phyloP scores from a whole-genome alignment of 2,113 vertebrate genomes.

The Anser cygnoides region DNA sequence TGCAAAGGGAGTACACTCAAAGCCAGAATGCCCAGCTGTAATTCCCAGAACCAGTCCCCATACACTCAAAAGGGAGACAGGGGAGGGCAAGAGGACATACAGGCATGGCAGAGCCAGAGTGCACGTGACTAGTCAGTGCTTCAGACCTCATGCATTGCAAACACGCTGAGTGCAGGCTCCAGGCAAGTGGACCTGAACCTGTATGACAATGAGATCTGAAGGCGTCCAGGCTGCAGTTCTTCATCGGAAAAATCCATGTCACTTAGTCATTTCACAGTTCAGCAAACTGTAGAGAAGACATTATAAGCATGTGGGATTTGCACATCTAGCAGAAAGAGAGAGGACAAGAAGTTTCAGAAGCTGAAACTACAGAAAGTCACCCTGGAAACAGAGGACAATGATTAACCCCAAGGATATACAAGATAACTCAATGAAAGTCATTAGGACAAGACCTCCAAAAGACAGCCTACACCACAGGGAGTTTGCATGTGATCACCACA shows the following conservation, averaged over 20 bases:
- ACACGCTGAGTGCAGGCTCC: neutral
- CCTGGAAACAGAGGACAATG: neutral
- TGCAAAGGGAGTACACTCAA: neutral
- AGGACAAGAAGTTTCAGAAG: neutral
- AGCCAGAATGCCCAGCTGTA: neutral
- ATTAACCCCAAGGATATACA: neutral
- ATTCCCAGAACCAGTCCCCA: neutral
- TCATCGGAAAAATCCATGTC: neutral
- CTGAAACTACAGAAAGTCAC: neutral
- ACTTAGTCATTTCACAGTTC: neutral
- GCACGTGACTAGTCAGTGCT: fast-evolving
- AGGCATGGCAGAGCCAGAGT: fast-evolving
- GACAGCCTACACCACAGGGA: neutral
- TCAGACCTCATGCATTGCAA: fast-evolving
- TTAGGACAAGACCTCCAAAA: neutral
- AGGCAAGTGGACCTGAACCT: neutral
- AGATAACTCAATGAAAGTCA: neutral
- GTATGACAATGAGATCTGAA: neutral
- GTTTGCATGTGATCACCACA: neutral
- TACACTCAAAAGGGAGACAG: neutral
- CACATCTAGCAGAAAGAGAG: neutral
- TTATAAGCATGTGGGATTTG: neutral
- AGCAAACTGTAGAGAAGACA: neutral
- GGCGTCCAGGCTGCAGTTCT: neutral
- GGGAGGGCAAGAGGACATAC: neutral